phyloP scores from a whole-genome alignment of 2,888 invertebrate genomes.

The Yponomeuta evonymella region DNA sequence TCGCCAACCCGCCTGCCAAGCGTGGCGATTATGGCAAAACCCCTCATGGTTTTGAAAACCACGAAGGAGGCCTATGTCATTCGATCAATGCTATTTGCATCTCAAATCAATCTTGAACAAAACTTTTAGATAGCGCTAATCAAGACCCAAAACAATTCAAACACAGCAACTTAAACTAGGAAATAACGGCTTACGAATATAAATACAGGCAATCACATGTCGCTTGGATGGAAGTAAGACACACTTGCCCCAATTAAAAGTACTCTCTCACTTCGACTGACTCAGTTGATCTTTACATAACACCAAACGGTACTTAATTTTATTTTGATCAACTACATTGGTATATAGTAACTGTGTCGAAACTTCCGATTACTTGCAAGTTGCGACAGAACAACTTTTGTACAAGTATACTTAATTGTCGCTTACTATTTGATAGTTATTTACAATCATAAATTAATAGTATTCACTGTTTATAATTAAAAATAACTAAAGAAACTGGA shows the following conservation, averaged over 20 bases:
- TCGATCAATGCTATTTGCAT: background rate
- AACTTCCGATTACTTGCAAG: constrained; percentile 63
- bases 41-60: too few species aligned
- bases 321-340: constrained; percentile 41
- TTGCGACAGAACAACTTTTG: constrained; percentile 40
- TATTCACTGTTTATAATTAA: too few species aligned
- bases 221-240: background rate
- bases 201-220: background rate
- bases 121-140: background rate
- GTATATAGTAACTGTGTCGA: constrained; percentile 46
- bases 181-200: background rate
- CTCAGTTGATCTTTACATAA: constrained; percentile 46
- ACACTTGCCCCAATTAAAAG: constrained; percentile 3
- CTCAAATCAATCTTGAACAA: background rate
- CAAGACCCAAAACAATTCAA: background rate
- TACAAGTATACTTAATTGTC: background rate
- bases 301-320: constrained; percentile 34
- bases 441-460: too few species aligned
- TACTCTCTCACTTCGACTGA: constrained; percentile 1
- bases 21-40: too few species aligned
- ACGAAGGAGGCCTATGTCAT: too few species aligned
- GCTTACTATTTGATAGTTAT: background rate
- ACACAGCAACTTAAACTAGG: background rate
- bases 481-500: too few species aligned
- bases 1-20: too few species aligned